Evolutionary conservation across 2,888 invertebrate genomes (phyloP).

Genomic region (Rhogogaster chlorosoma): DNA sequence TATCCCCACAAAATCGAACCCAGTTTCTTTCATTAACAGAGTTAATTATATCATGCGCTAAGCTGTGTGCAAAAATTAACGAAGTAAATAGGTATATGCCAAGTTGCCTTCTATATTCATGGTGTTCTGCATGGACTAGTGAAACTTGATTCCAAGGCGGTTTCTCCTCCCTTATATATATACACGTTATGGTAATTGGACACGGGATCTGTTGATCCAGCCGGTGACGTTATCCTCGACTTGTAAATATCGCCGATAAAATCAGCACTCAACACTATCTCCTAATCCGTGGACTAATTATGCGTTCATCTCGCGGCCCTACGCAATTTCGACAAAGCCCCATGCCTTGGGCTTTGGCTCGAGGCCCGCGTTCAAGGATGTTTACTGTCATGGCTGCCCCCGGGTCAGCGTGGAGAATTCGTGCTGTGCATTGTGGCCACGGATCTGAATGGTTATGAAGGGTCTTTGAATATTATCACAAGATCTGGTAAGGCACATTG

Average conservation of each 20-base stretch:
- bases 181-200: slow-evolving; percentile 41
- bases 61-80: not conserved
- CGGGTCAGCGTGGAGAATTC: slow-evolving; percentile 48
- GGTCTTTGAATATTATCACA: slow-evolving; percentile 58
- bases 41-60: not conserved
- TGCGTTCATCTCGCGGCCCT: slow-evolving; percentile 44
- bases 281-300: slow-evolving; percentile 53
- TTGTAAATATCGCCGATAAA: slow-evolving; percentile 54
- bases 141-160: not conserved
- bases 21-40: not conserved
- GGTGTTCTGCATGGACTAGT: not conserved
- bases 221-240: slow-evolving; percentile 46
- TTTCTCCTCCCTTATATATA: not conserved
- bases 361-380: slow-evolving; percentile 42
- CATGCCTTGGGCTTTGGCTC: slow-evolving; percentile 11
- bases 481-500: slow-evolving; percentile 62
- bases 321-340: slow-evolving; percentile 32
- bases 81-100: not conserved
- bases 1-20: not conserved
- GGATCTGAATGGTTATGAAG: slow-evolving; percentile 62
- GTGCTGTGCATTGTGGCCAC: slow-evolving; percentile 43
- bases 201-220: slow-evolving; percentile 28
- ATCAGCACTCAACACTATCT: slow-evolving; percentile 54
- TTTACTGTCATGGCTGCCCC: slow-evolving; percentile 52
- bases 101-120: not conserved